Evolutionary conservation across 2,797 vertebrate genomes (phyloP).

Genomic region (Serranus cabrilla): DNA sequence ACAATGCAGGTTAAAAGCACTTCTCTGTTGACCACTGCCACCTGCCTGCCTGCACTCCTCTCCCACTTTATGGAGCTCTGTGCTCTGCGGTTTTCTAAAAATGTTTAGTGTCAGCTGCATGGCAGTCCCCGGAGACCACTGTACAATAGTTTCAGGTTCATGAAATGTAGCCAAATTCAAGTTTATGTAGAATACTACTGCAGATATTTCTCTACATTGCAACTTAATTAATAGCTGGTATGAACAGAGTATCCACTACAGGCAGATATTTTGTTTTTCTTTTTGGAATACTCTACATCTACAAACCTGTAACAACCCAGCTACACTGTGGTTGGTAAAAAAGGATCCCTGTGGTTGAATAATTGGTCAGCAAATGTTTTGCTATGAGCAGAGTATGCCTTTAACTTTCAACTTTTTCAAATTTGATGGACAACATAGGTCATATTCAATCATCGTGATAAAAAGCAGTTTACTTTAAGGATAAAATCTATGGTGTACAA

Average conservation of each 20-base stretch:
- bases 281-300: neutral
- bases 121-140: too few species aligned
- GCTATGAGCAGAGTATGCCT: neutral
- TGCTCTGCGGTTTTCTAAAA: too few species aligned
- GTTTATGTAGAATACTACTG: too few species aligned
- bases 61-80: too few species aligned
- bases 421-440: neutral
- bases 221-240: too few species aligned
- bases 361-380: neutral
- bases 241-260: neutral
- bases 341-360: neutral
- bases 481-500: conserved; percentile 25
- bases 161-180: too few species aligned
- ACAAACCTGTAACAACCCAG: neutral
- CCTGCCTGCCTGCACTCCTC: too few species aligned
- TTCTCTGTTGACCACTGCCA: too few species aligned
- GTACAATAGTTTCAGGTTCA: too few species aligned
- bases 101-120: too few species aligned
- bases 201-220: too few species aligned
- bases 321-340: neutral
- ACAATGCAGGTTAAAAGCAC: too few species aligned
- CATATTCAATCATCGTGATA: neutral
- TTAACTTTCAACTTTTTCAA: neutral
- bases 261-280: neutral
- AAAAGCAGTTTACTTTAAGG: conserved; percentile 4